Conservation (phyloP, 2,113 vertebrate species). For the Eupsittula cactorum region DNA sequence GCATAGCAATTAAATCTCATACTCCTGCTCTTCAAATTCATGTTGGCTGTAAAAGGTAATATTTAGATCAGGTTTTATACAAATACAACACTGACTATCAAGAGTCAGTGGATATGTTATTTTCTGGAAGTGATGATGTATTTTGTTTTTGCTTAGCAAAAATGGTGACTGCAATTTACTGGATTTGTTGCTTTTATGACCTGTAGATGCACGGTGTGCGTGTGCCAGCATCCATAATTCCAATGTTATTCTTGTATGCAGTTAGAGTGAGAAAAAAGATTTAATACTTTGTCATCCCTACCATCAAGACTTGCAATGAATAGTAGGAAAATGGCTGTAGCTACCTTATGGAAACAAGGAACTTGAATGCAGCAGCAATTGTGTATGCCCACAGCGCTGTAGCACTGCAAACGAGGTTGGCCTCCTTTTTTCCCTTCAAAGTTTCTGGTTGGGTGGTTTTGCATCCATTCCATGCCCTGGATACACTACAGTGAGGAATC, state of each 20-base stretch:
- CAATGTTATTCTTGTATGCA: neutral
- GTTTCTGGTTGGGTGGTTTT: neutral
- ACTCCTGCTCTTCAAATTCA: neutral
- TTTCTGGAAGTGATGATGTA: neutral
- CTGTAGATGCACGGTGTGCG: neutral
- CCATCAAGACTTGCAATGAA: neutral
- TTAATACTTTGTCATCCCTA: neutral
- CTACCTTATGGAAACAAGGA: neutral
- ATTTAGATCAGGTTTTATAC: neutral
- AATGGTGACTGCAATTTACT: neutral
- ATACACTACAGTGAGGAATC: neutral
- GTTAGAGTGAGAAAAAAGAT: neutral
- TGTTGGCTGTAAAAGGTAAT: neutral
- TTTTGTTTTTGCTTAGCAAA: constrained; percentile 19
- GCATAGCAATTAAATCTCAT: neutral
- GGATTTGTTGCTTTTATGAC: constrained; percentile 50
- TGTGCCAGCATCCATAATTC: neutral
- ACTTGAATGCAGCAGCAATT: neutral
- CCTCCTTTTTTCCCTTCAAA: neutral
- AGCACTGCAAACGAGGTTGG: neutral
- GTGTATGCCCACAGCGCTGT: fast-evolving
- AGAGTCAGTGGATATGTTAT: neutral
- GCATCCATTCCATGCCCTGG: neutral
- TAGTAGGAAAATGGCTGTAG: neutral
- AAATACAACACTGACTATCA: neutral